A percentile compares a stretch with the other conserved stretches of the same genome.
These are phyloP conservation scores for Gobionotothen gibberifrons DNA, from an alignment of 2,797 vertebrate genomes.

Conservation along the genomic window DNA sequence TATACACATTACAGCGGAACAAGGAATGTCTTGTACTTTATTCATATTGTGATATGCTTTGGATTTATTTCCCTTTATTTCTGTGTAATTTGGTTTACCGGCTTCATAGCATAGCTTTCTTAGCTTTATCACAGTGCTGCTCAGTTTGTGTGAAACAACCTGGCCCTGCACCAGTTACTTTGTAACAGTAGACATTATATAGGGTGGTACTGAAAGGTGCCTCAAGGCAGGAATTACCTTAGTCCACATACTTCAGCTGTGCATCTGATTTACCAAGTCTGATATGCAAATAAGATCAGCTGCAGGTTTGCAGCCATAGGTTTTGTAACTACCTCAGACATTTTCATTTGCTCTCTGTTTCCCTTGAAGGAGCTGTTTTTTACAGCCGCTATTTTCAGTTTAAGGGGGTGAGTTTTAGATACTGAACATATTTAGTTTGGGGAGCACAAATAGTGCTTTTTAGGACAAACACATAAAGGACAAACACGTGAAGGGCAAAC, in stretches of 20 bases:
- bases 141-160: not conserved
- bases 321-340: slow-evolving; percentile 30
- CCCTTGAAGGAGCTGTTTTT: slow-evolving; percentile 23
- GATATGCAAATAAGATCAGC: slow-evolving; percentile 55
- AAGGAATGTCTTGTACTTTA: not conserved
- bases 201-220: slow-evolving; percentile 32
- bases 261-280: slow-evolving; percentile 44
- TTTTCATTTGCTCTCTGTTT: slow-evolving; percentile 29
- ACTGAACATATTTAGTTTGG: not conserved
- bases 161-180: slow-evolving; percentile 26
- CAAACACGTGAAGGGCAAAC: too few relatives aligned
- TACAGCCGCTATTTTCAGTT: slow-evolving; percentile 6
- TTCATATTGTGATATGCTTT: not conserved
- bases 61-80: not conserved
- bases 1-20: not conserved
- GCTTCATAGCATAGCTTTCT: slow-evolving; percentile 6
- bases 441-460: not conserved
- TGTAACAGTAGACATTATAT: slow-evolving; percentile 31
- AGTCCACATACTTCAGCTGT: slow-evolving; percentile 48
- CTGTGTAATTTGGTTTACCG: not conserved
- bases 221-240: slow-evolving; percentile 52
- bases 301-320: slow-evolving; percentile 29
- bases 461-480: not conserved
- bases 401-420: not conserved
- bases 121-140: not conserved